Percentiles rank a stretch among this genome's conserved stretches.
Evolutionary conservation across 37 sponge, comb jelly and placozoan genomes (phyloP).

Genomic region (Crambe crambe): DNA sequence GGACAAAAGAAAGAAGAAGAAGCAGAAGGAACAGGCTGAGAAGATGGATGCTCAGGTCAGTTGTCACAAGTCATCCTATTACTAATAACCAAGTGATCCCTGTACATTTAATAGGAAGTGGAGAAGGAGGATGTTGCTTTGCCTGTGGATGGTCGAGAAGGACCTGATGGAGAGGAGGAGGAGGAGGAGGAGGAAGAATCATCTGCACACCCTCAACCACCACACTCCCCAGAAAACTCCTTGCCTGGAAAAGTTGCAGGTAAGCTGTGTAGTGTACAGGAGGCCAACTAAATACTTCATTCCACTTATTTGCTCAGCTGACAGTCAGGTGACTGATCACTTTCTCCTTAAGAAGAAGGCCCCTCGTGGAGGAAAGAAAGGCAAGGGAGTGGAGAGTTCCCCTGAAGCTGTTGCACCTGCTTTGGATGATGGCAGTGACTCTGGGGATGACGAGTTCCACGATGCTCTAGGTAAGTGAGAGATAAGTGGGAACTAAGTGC

Average conservation of each 20-base stretch:
- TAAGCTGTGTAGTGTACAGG: neutral
- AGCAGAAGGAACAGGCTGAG: constrained; percentile 68
- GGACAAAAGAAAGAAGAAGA: constrained; percentile 86
- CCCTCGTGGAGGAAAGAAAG: neutral
- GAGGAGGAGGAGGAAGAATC: neutral
- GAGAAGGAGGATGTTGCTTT: neutral
- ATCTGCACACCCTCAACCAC: neutral
- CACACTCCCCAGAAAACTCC: neutral
- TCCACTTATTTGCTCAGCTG: too few relatives aligned
- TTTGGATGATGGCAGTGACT: constrained; percentile 6
- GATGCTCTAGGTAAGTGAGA: neutral
- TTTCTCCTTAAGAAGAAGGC: neutral
- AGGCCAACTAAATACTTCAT: too few relatives aligned
- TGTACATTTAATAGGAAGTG: neutral
- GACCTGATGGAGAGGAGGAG: neutral
- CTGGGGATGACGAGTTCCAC: constrained; percentile 3
- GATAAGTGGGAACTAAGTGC: too few relatives aligned
- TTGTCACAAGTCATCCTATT: too few relatives aligned
- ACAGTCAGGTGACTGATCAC: too few relatives aligned
- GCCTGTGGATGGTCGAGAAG: constrained; percentile 8
- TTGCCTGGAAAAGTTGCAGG: neutral
- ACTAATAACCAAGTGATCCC: neutral
- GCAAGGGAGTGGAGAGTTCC: neutral
- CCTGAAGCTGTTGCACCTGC: neutral
- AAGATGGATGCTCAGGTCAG: constrained; percentile 39